A percentile compares a stretch with the other conserved stretches of the same genome.
Conservation (phyloP, 1,140 invertebrate genomes). For the Achroia grisella region DNA sequence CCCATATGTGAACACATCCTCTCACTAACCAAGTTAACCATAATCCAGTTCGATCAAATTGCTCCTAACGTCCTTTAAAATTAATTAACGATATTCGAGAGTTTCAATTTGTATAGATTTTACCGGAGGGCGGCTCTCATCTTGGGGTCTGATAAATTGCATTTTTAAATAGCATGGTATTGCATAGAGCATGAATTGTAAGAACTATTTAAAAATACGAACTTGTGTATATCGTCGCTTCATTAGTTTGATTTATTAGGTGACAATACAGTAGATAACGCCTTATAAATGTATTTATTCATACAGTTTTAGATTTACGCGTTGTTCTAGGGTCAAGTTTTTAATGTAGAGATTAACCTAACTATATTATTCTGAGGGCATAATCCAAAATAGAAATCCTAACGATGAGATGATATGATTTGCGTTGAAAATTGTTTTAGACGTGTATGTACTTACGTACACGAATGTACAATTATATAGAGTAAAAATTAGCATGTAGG, state of each 20-base stretch:
- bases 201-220: conserved; percentile 3
- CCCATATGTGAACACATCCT: conserved; percentile 61
- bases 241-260: conserved; percentile 24
- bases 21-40: conserved; percentile 39
- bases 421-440: conserved; percentile 59
- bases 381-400: too few relatives aligned
- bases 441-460: conserved; percentile 13
- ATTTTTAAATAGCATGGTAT: conserved; percentile 19
- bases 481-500: conserved; percentile 68
- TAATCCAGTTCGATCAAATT: conserved; percentile 25
- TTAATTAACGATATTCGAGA: conserved; percentile 7
- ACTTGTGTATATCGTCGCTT: conserved; percentile 27
- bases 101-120: conserved; percentile 14
- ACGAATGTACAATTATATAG: conserved; percentile 43
- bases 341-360: too few relatives aligned
- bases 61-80: conserved; percentile 21
- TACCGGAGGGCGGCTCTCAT: conserved; percentile 52
- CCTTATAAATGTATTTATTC: conserved; percentile 15
- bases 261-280: conserved; percentile 11
- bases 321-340: conserved; percentile 46
- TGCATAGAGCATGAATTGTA: conserved; percentile 30
- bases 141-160: conserved; percentile 33
- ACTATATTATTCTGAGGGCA: too few relatives aligned
- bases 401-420: conserved; percentile 48
- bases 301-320: conserved; percentile 22